These are phyloP conservation scores for Maylandia zebra DNA, from an alignment of 2,113 vertebrate genomes.

Conservation along the genomic window DNA sequence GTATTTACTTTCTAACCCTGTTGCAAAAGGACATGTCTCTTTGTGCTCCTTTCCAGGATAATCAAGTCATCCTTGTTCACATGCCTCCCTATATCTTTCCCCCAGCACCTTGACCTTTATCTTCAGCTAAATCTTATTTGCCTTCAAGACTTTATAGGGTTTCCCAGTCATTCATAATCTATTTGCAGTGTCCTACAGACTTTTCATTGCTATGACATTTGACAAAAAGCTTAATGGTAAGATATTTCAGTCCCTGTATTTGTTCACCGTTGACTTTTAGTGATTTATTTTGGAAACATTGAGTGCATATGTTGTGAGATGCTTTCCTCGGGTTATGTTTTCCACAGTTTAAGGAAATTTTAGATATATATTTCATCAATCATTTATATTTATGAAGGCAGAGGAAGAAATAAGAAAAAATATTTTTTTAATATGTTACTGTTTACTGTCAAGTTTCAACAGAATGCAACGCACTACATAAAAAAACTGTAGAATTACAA, in stretches of 20 bases:
- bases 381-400: neutral
- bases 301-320: conserved; percentile 3
- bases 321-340: conserved; percentile 18
- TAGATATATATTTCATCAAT: conserved; percentile 13
- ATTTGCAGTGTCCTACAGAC: conserved; percentile 55
- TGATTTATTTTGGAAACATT: conserved; percentile 9
- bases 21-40: conserved; percentile 49
- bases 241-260: conserved; percentile 46
- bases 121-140: conserved; percentile 63
- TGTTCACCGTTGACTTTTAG: conserved; percentile 33
- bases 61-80: conserved; percentile 59
- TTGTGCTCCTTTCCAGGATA: conserved; percentile 59
- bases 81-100: conserved; percentile 48
- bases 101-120: conserved; percentile 61
- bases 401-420: neutral
- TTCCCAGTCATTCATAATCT: conserved; percentile 60
- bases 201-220: conserved; percentile 67
- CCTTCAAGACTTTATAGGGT: conserved; percentile 57
- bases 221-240: conserved; percentile 51
- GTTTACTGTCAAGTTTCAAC: neutral
- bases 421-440: neutral
- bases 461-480: neutral
- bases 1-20: conserved; percentile 34
- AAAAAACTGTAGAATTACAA: neutral
- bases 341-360: conserved; percentile 22